These are phyloP conservation scores for Campopleginae sp. DNA, from an alignment of 2,888 invertebrate genomes.

Conservation along the genomic window DNA sequence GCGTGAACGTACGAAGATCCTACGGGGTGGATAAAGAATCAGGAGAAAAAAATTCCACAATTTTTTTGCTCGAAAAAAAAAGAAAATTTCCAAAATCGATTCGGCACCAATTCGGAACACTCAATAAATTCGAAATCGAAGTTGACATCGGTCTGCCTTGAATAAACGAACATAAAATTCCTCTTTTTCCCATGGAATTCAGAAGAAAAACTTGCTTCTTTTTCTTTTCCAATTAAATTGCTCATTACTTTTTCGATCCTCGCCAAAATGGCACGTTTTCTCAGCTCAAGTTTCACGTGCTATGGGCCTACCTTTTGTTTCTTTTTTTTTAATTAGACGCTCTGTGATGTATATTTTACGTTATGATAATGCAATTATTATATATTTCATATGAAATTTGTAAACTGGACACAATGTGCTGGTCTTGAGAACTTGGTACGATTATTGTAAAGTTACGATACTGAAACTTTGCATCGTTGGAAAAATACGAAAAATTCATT, in stretches of 20 bases:
- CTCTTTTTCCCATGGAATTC: not conserved
- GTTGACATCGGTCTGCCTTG: not conserved
- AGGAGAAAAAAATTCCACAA: not conserved
- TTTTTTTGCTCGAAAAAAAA: not conserved
- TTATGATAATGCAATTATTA: constrained; percentile 59
- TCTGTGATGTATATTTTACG: constrained; percentile 65
- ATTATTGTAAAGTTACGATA: constrained; percentile 46
- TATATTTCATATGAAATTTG: constrained; percentile 39
- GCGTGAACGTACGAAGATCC: not conserved
- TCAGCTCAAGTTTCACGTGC: constrained; percentile 10
- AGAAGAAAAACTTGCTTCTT: not conserved
- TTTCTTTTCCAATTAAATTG: constrained; percentile 11
- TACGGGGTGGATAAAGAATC: not conserved
- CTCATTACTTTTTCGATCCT: not conserved
- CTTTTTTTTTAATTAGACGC: constrained; percentile 46
- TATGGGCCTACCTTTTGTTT: constrained; percentile 29
- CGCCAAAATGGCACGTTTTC: not conserved
- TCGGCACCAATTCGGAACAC: not conserved
- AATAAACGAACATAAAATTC: not conserved
- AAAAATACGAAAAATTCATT: too few species aligned
- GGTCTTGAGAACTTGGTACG: not conserved
- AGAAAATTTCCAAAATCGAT: not conserved
- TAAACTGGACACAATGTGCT: constrained; percentile 40
- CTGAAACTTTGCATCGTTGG: too few species aligned
- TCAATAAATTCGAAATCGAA: not conserved